These are phyloP conservation scores for Batillaria attramentaria DNA, from an alignment of 1,140 invertebrate species.

Conservation along the genomic window DNA sequence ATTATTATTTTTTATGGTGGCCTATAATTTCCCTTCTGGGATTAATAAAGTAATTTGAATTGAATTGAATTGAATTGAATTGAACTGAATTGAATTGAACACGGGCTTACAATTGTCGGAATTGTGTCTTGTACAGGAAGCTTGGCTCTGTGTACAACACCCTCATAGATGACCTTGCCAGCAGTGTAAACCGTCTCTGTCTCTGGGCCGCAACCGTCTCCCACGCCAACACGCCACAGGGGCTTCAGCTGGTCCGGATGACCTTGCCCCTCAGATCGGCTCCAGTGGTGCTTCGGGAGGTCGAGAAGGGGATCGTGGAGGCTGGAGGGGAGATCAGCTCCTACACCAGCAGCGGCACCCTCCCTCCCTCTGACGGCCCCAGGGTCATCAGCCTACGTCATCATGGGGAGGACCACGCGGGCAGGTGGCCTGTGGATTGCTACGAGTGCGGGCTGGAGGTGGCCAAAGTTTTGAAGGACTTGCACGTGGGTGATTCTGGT, in stretches of 20 bases:
- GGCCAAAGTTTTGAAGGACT: background rate
- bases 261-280: background rate
- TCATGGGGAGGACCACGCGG: background rate
- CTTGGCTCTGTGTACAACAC: too few relatives aligned
- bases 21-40: too few relatives aligned
- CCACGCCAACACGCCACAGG: background rate
- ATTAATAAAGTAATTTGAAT: too few relatives aligned
- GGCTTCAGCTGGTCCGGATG: background rate
- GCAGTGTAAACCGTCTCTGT: too few relatives aligned
- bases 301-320: background rate
- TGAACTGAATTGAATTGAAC: too few relatives aligned
- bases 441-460: background rate
- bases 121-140: too few relatives aligned
- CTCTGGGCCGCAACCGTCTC: background rate
- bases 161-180: too few relatives aligned
- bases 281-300: background rate
- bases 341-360: background rate
- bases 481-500: background rate
- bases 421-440: background rate
- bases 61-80: too few relatives aligned
- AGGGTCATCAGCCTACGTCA: background rate
- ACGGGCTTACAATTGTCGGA: too few relatives aligned
- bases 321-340: background rate
- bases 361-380: too few relatives aligned
- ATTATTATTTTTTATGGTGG: too few relatives aligned